Conservation (phyloP, 2,113 vertebrate genomes). For the Hypanus sabinus region DNA sequence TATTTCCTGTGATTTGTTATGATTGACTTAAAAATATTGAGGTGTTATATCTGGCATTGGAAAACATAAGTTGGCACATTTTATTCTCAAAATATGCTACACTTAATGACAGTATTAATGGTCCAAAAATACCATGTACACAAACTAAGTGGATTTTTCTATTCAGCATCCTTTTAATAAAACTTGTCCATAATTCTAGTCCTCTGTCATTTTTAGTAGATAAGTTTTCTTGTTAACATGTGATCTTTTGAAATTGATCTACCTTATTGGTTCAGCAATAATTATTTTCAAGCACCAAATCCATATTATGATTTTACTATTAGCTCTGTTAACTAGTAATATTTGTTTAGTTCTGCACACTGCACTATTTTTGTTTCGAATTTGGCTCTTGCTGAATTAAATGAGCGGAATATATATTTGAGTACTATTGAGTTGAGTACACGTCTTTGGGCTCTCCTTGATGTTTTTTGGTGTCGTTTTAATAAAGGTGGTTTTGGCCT, state of each 20-base stretch:
- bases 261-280: neutral
- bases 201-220: neutral
- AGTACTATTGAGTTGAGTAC: neutral
- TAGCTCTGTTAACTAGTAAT: no score
- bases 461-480: neutral
- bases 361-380: neutral
- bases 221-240: neutral
- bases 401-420: neutral
- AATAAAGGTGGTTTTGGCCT: neutral
- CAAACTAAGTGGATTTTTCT: neutral
- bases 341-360: no score
- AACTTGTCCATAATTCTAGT: neutral
- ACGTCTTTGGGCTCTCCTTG: neutral
- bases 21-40: neutral
- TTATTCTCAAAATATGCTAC: neutral
- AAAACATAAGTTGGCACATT: neutral
- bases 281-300: neutral
- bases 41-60: no score
- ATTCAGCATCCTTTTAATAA: neutral
- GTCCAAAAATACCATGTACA: neutral
- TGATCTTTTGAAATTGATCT: neutral
- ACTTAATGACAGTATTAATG: neutral
- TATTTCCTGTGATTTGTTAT: neutral
- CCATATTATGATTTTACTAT: neutral
- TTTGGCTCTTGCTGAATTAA: neutral